Evolutionary conservation across 2,888 invertebrate species (phyloP).

Genomic region (Himalopsyche japonica): DNA sequence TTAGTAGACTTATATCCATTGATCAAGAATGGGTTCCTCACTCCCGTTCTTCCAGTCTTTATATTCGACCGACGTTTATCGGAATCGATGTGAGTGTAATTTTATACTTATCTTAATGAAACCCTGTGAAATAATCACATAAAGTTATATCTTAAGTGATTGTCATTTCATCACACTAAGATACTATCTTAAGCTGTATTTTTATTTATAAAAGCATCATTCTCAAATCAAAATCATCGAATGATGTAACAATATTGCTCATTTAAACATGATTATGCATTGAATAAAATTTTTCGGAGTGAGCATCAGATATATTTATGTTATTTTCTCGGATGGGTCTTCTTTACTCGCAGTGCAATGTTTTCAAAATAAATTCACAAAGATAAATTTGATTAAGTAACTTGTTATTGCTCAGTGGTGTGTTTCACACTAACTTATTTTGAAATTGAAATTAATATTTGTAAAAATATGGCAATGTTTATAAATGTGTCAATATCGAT

Average conservation of each 20-base stretch:
- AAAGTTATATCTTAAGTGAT: no score
- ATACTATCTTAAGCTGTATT: no score
- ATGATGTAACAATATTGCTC: not conserved
- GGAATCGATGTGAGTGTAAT: conserved; percentile 86
- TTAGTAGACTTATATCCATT: conserved; percentile 82
- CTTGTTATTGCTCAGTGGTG: not conserved
- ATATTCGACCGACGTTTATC: conserved; percentile 94
- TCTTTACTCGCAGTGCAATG: not conserved
- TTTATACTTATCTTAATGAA: no score
- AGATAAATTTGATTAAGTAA: not conserved
- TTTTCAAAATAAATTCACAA: not conserved
- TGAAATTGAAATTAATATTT: not conserved
- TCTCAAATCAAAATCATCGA: not conserved
- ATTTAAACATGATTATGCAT: not conserved
- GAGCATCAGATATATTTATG: not conserved
- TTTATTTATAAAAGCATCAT: not conserved
- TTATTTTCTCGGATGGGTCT: not conserved
- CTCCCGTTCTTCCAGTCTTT: conserved; percentile 85
- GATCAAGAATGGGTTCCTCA: conserved; percentile 99
- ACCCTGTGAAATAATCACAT: no score
- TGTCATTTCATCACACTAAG: no score
- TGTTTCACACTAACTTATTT: not conserved
- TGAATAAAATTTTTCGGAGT: not conserved
- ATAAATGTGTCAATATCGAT: no score
- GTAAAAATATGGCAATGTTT: no score